Percentiles rank a stretch among this genome's conserved stretches.
These are phyloP conservation scores for Trachymyrmex cornetzi DNA, from an alignment of 1,140 invertebrate species.

Conservation along the genomic window DNA sequence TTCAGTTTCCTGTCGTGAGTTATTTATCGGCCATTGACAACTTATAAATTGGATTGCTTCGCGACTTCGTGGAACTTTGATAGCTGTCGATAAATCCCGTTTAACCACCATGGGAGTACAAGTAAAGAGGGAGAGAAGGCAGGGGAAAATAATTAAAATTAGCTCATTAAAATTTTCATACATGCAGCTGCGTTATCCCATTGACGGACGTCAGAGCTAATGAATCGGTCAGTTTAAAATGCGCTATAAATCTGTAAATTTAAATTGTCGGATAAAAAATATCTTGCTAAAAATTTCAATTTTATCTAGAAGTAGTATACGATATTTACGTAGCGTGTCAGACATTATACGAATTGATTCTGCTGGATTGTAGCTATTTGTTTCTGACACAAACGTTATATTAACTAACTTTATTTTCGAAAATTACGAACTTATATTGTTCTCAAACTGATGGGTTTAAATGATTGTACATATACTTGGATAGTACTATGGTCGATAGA, in stretches of 20 bases:
- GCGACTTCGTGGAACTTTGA: conserved; percentile 50
- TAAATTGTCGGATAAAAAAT: conserved; percentile 28
- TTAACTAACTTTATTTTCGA: not conserved
- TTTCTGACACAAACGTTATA: not conserved
- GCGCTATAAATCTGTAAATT: conserved; percentile 27
- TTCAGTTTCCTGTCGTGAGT: conserved; percentile 48
- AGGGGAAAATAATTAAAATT: conserved; percentile 60
- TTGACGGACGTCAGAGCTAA: conserved; percentile 41
- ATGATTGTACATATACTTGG: not conserved
- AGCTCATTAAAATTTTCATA: conserved; percentile 61
- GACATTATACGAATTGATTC: not conserved
- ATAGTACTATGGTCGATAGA: not conserved
- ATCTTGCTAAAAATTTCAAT: conserved; percentile 8
- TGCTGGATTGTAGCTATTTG: not conserved
- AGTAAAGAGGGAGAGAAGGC: not conserved
- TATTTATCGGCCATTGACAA: conserved; percentile 62
- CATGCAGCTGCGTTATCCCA: conserved; percentile 43
- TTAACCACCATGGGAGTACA: conserved; percentile 42
- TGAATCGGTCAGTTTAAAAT: conserved; percentile 8
- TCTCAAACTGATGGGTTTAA: not conserved
- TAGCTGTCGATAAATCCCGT: conserved; percentile 61
- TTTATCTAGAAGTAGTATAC: not conserved
- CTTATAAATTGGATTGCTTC: conserved; percentile 64
- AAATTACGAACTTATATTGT: conserved; percentile 14
- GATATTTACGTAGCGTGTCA: not conserved